A percentile compares a stretch with the other conserved stretches of the same genome.
These are phyloP conservation scores for Holacanthella duospinosa DNA, from an alignment of 2,888 invertebrate species.

Conservation along the genomic window DNA sequence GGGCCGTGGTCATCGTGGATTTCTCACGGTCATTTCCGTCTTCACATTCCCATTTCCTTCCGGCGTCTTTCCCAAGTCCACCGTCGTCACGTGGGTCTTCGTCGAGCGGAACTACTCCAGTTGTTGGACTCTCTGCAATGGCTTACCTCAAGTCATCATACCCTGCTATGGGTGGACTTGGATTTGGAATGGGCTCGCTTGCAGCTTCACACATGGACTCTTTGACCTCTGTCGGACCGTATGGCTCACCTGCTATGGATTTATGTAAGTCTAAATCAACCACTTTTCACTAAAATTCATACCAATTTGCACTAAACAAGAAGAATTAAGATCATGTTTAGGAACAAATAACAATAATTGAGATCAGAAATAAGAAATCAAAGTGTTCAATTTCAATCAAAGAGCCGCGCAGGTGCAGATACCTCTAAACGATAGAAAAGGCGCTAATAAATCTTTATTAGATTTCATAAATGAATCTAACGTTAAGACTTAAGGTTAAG, in stretches of 20 bases:
- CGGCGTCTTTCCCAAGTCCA: conserved; percentile 39
- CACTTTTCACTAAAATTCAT: conserved; percentile 5
- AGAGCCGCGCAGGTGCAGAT: no score
- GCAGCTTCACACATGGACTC: conserved; percentile 33
- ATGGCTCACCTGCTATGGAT: conserved; percentile 24
- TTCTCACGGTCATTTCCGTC: conserved; percentile 39
- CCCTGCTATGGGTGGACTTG: conserved; percentile 35
- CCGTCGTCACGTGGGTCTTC: conserved; percentile 37
- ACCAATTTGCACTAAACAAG: no score
- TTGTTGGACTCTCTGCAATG: conserved; percentile 37
- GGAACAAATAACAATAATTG: no score
- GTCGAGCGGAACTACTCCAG: conserved; percentile 36
- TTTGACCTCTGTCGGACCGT: conserved; percentile 30
- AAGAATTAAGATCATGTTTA: no score
- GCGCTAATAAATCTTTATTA: no score
- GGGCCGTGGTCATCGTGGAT: conserved; percentile 37
- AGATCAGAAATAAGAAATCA: no score
- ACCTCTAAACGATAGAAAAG: no score
- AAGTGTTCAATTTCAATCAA: no score
- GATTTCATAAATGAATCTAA: no score
- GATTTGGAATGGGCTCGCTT: conserved; percentile 32
- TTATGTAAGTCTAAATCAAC: conserved; percentile 12
- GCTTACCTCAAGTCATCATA: conserved; percentile 38
- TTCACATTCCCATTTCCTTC: conserved; percentile 37
- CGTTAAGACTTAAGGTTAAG: no score